Evolutionary conservation across 2,797 vertebrate species (phyloP).

Genomic region (Simalia tracyae): DNA sequence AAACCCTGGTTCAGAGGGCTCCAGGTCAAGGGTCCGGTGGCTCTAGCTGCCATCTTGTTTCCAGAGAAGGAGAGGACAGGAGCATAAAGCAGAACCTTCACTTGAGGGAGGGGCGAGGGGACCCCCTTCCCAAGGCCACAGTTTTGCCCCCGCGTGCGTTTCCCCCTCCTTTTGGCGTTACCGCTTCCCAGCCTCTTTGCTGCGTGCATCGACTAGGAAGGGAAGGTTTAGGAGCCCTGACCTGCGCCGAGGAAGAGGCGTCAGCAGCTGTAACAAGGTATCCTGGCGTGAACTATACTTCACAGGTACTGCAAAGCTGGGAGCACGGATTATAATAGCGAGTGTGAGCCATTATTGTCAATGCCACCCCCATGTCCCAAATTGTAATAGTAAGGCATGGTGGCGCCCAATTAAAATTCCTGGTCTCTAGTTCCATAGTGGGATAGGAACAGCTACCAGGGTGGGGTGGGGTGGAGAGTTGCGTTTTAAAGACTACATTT

Average conservation of each 20-base stretch:
- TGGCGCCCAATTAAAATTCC: constrained; percentile 4
- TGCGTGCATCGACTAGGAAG: background rate
- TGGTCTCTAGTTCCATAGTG: background rate
- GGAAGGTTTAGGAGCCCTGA: background rate
- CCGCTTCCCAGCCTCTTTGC: background rate
- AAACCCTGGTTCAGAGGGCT: background rate
- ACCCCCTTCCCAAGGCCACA: background rate
- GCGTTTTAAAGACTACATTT: background rate
- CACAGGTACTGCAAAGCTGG: constrained; percentile 75
- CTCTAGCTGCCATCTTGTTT: background rate
- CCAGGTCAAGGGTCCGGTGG: background rate
- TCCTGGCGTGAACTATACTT: constrained; percentile 69
- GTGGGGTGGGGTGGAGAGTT: no score
- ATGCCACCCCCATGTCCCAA: constrained; percentile 3
- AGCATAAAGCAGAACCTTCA: background rate
- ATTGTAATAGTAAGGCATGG: background rate
- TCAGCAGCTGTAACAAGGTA: constrained; percentile 6
- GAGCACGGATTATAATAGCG: constrained; percentile 44
- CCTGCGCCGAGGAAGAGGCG: constrained; percentile 1
- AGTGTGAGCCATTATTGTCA: constrained; percentile 5
- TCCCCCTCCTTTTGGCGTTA: background rate
- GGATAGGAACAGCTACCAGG: background rate
- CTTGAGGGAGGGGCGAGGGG: background rate
- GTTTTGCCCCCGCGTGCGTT: background rate
- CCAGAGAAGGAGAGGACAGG: background rate